phyloP scores from a whole-genome alignment of 30 jellyfish, hydroid and myxozoan species.

The Hydra vulgaris region DNA sequence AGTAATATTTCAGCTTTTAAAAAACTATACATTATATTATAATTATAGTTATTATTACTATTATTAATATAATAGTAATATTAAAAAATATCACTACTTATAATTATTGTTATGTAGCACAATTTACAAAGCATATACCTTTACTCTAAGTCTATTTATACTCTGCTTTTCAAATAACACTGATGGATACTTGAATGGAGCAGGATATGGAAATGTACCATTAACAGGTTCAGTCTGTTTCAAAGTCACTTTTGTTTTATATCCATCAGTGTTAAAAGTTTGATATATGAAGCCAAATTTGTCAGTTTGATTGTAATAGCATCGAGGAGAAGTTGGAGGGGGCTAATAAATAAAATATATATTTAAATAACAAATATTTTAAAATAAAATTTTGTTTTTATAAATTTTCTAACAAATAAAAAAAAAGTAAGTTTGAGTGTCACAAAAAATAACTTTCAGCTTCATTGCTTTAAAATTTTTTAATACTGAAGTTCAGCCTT shows the following conservation, averaged over 20 bases:
- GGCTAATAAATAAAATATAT: not conserved
- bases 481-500: no score
- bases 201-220: conserved; percentile 16
- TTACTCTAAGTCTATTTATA: conserved; percentile 30
- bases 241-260: conserved; percentile 13
- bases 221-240: conserved; percentile 8
- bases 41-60: no score
- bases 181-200: conserved; percentile 23
- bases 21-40: no score
- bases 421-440: no score
- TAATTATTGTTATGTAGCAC: no score
- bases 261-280: not conserved
- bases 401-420: no score
- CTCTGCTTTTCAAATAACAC: conserved; percentile 34
- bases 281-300: conserved; percentile 30
- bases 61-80: no score
- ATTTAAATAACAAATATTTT: not conserved
- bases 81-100: no score
- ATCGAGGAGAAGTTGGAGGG: conserved; percentile 30
- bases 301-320: conserved; percentile 28
- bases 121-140: conserved; percentile 18
- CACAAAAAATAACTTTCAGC: no score
- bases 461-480: no score
- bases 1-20: no score
- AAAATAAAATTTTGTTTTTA: no score